A percentile compares a stretch with the other conserved stretches of the same genome.
Evolutionary conservation across 2,797 vertebrate genomes (phyloP).

Genomic region (Rhinichthys osculus): DNA sequence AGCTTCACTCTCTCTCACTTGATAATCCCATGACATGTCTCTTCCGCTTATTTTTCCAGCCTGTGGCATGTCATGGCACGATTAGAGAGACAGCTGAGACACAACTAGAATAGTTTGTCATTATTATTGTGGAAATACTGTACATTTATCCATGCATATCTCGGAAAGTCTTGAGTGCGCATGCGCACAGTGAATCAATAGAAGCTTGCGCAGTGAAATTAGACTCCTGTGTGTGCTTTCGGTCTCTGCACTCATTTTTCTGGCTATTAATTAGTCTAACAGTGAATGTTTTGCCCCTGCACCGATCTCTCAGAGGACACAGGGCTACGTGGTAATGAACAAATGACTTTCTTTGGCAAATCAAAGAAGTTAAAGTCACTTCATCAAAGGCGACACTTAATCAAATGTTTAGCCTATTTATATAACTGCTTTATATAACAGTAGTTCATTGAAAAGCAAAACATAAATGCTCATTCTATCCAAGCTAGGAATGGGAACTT

Average conservation of each 20-base stretch:
- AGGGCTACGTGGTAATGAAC: background rate
- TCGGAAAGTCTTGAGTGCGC: conserved; percentile 11
- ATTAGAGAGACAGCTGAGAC: conserved; percentile 25
- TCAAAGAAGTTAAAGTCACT: background rate
- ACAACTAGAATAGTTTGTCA: background rate
- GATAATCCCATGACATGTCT: conserved; percentile 53
- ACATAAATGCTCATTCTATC: background rate
- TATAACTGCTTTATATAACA: background rate
- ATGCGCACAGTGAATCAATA: conserved; percentile 30
- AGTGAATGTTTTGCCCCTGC: conserved; percentile 15
- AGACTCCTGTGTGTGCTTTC: conserved; percentile 35
- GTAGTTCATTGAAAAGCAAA: background rate
- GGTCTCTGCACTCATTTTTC: conserved; percentile 24
- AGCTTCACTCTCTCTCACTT: conserved; percentile 25
- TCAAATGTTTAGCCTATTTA: background rate
- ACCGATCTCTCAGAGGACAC: conserved; percentile 23
- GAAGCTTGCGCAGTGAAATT: conserved; percentile 32
- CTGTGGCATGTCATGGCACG: conserved; percentile 54
- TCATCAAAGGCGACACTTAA: background rate
- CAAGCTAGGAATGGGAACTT: background rate
- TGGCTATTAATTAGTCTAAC: conserved; percentile 39
- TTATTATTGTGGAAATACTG: conserved; percentile 34
- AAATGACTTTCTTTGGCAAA: conserved; percentile 1
- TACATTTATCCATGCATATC: conserved; percentile 20
- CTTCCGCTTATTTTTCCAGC: conserved; percentile 38